Evolutionary conservation across 2,888 invertebrate species (phyloP).

Genomic region (Hypena proboscidalis): DNA sequence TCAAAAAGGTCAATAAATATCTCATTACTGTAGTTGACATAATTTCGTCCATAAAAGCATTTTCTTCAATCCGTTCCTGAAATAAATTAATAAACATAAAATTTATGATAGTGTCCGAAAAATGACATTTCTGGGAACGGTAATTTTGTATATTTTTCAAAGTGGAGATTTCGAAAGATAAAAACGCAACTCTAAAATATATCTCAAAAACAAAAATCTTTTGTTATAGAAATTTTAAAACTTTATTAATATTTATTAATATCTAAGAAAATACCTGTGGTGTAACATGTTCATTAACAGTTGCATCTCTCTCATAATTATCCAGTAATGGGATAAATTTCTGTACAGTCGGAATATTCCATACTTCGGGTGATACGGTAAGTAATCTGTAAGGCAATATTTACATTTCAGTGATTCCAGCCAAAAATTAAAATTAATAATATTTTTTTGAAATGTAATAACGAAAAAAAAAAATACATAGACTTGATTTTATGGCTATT

Average conservation of each 20-base stretch:
- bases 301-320: conserved; percentile 92
- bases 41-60: conserved; percentile 91
- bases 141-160: too few relatives aligned
- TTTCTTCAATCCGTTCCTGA: conserved; percentile 91
- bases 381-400: conserved; percentile 85
- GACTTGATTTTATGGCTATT: too few relatives aligned
- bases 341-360: conserved; percentile 89
- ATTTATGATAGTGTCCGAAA: not conserved
- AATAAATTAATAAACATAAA: conserved; percentile 9
- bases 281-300: conserved; percentile 91
- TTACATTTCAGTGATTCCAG: conserved; percentile 9
- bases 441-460: too few relatives aligned
- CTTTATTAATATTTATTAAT: conserved; percentile 1
- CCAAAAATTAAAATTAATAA: too few relatives aligned
- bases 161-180: too few relatives aligned
- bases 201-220: too few relatives aligned
- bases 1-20: conserved; percentile 88
- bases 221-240: too few relatives aligned
- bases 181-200: too few relatives aligned
- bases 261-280: conserved; percentile 72
- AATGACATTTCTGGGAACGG: too few relatives aligned
- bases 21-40: conserved; percentile 91
- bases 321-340: conserved; percentile 91
- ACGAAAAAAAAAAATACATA: too few relatives aligned
- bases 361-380: conserved; percentile 85